Evolutionary conservation across 2,888 invertebrate genomes (phyloP).

Genomic region (Mythimna albipuncta): DNA sequence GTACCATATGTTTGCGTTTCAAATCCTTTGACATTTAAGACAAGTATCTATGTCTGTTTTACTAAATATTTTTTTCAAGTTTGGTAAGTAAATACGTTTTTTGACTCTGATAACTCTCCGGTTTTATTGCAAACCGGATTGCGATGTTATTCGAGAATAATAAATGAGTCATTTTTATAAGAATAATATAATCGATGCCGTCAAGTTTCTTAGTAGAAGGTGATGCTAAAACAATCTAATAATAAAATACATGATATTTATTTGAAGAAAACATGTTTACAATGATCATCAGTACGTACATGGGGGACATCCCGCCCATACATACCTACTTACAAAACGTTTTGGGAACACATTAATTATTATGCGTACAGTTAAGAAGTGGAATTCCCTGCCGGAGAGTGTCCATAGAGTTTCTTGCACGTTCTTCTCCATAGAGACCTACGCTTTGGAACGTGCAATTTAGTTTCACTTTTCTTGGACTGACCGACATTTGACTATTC

Average conservation of each 20-base stretch:
- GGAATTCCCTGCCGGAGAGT: no score
- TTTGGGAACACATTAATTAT: no score
- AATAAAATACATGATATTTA: constrained; percentile 1
- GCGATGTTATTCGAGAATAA: constrained; percentile 42
- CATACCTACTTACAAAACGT: no score
- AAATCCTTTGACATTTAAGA: background rate
- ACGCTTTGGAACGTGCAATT: no score
- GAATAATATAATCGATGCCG: background rate
- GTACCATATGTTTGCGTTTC: background rate
- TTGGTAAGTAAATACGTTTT: constrained; percentile 3
- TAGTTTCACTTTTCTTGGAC: no score
- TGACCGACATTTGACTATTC: no score
- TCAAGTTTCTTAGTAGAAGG: constrained; percentile 10
- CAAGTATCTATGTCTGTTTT: background rate
- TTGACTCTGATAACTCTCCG: constrained; percentile 35
- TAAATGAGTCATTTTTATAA: constrained; percentile 42
- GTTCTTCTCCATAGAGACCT: no score
- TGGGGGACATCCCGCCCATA: no score
- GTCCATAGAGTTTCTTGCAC: no score
- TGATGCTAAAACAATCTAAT: background rate
- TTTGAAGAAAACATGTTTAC: background rate
- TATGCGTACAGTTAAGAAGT: no score
- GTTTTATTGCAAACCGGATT: constrained; percentile 51
- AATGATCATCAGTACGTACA: no score
- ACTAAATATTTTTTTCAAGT: background rate